Base-by-base conservation (phyloP, 2,888 invertebrate species). In the Margaritifera margaritifera region DNA sequence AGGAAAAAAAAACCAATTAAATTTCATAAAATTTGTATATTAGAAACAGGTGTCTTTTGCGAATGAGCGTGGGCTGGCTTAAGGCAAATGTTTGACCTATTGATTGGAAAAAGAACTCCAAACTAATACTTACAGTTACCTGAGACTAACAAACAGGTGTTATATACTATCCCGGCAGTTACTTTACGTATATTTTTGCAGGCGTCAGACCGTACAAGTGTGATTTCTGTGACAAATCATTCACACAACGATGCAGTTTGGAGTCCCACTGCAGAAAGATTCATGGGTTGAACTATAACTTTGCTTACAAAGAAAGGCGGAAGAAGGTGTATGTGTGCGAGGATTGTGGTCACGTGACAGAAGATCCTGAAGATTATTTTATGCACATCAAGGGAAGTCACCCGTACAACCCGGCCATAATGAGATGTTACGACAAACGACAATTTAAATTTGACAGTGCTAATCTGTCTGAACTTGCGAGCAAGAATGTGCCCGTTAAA, bases 321-420 rank as follows among this genome's bases (percentile, higher is more conserved):
- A 96, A 96, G 90, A 99, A 99, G 94, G 95, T 96, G 92, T 99
- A 99, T 91, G 99, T 99, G 31, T 99, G 99, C 90, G 99, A 99
- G 91, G 98, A 99, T 90, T 99, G 99, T 90, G 99, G 99, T 56
- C 97, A 97, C 92, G 98, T 98, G 24, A 98, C 98, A 52, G 95
- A 94, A 83, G 96, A 97, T 89, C 97, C 98, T 2, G 98, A 98
- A 92, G 94, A 95, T 54, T 98, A 98, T 90, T 98, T 97, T 91
- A 92, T 96, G 84, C 98, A 98, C 89, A 92, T 98, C 71, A 97
- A 97, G 91, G 96, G 82, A 64, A 81, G 78, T 59, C 88, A 88
- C 55, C 87, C 88, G 2, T 76, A 80, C 69, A 97, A 96, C 83
- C 98, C 97, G 67, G 97, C 97, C 66, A 92, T 98, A 79, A 92